Evolutionary conservation across 2,113 vertebrate species (phyloP), one percentile per base, ranked within the genome.

Genomic region (Microcebus ravelobensis): DNA sequence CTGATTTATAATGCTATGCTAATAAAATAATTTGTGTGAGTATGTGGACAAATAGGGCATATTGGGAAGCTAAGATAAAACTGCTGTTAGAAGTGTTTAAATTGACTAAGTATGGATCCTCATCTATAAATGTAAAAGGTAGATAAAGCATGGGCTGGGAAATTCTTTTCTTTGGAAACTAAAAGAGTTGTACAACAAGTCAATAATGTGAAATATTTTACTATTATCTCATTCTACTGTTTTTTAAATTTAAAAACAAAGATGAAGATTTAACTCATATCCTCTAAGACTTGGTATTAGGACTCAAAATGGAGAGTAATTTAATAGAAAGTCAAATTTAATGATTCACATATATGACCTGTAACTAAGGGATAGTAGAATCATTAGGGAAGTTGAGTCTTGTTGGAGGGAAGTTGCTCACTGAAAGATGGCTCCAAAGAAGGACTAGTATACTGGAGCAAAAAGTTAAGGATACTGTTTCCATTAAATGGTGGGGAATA

Each of bases 141-240:
- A 93, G 90, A 94, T 63, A 94, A 96, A 95, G 25, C 61, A 84
- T 71, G 95, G 36, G 17, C 39, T 96, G 52, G 81, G 31, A 88
- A 89, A 87, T 61, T 91, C 45, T 96, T 96, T 91, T 52, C 87
- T 95, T 93, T 57, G 45, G 29, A 91, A 96, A 84, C 34, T 77
- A 85, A 84, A 94, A 89, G 63, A 94, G 42, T 68, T 90, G 17
- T 87, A 73, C 48, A 89, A 94, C 5, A 96, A 92, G n/a, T 4
- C 29, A 88, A 4, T 45, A 76, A 91, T 20, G 59, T 12, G 50
- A 31, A 92, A 82, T 71, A 52, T 0, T 50, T 8, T 20, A 34
- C 42, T 67, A 89, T 87, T 94, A 96, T 50, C 92, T 96, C 14
- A 85, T 90, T 84, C 12, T 76, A 23, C 71, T 42, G 36, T 80